These are phyloP conservation scores for Drosophila sordidula DNA, from an alignment of 2,888 invertebrate genomes.

Conservation along the genomic window DNA sequence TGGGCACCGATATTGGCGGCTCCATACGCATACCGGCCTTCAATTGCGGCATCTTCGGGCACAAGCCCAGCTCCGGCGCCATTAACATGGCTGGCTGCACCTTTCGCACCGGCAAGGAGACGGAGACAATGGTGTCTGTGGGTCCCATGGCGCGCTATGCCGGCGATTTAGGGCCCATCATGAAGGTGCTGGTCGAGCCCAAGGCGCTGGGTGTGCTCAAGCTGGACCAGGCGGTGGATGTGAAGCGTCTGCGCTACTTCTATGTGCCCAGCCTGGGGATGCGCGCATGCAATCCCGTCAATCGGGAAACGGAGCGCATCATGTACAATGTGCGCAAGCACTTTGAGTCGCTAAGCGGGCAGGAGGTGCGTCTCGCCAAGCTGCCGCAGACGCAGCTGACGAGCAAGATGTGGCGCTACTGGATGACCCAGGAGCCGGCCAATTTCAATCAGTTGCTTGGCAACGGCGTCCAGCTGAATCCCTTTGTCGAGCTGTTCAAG, in stretches of 20 bases:
- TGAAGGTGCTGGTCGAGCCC: slow-evolving; percentile 86
- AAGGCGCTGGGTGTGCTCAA: slow-evolving; percentile 86
- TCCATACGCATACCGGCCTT: slow-evolving; percentile 95
- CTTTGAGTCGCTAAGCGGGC: slow-evolving; percentile 83
- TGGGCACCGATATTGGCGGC: slow-evolving; percentile 98
- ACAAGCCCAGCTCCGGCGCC: slow-evolving; percentile 89
- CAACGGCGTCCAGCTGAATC: slow-evolving; percentile 87
- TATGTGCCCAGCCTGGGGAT: slow-evolving; percentile 92
- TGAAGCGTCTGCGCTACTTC: slow-evolving; percentile 89
- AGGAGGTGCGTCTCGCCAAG: slow-evolving; percentile 74
- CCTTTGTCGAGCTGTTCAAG: slow-evolving; percentile 87
- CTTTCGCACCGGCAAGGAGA: slow-evolving; percentile 88
- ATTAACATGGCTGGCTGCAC: slow-evolving; percentile 88
- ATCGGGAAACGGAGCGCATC: slow-evolving; percentile 88
- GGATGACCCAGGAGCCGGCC: slow-evolving; percentile 90
- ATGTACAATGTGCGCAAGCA: slow-evolving; percentile 87
- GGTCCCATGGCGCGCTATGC: slow-evolving; percentile 93
- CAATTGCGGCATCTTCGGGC: slow-evolving; percentile 94
- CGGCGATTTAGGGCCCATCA: slow-evolving; percentile 91
- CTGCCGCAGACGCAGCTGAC: slow-evolving; percentile 85
- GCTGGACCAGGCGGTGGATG: slow-evolving; percentile 87
- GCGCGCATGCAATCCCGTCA: slow-evolving; percentile 89
- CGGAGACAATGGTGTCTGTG: slow-evolving; percentile 91
- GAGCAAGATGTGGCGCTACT: slow-evolving; percentile 90
- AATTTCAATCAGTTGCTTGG: slow-evolving; percentile 88